Base-by-base conservation (phyloP, 2,888 invertebrate genomes). In the Chironomus riparius region DNA sequence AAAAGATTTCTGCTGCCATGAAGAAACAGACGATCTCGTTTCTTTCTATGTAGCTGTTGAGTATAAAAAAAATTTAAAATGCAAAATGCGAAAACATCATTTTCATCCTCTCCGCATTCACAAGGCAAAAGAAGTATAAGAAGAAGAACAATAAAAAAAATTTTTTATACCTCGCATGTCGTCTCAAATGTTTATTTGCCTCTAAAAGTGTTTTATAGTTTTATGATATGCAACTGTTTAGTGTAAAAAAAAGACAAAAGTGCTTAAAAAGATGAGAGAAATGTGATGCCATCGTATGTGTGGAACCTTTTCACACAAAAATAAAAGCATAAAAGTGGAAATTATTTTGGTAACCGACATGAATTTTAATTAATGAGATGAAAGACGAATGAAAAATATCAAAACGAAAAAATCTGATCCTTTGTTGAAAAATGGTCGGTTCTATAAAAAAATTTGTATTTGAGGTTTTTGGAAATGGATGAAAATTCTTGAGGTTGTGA, bases 191-290 rank as follows among this genome's bases (percentile, higher is more conserved):
- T 18, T 15, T 18, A 7, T 56, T 15, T 56, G 56, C 15, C 56
- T 56, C 18, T 71, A 24, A 71, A 71, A 21, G n/a, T 73, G 38
- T 65, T 74, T 74, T 74, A 74, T 74, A 47, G 68, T 74, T 74
- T 74, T 74, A 74, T 74, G 62, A 65, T 56, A 56, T 65, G 65
- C 65, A 65, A 65, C 22, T 65, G 18, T 7, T 18, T 56, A 50
- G 50, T n/a, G 15, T 50, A 15, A 56, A 56, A n/a, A n/a, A 50
- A 56, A 38, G 38, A 38, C 38, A 38, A 38, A 38, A 38, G 38
- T 38, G 38, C 38, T 38, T 38, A 38, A 38, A 38, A 38, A 38
- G 38, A 38, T 38, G 38, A 38, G 38, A 38, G 38, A 38, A 18
- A 56, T 56, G 56, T 56, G 56, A 56, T 56, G 18, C 18, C 15